Percentiles rank a stretch among this genome's conserved stretches.
Conservation (phyloP, 1,140 invertebrate species). For the Manduca sexta region DNA sequence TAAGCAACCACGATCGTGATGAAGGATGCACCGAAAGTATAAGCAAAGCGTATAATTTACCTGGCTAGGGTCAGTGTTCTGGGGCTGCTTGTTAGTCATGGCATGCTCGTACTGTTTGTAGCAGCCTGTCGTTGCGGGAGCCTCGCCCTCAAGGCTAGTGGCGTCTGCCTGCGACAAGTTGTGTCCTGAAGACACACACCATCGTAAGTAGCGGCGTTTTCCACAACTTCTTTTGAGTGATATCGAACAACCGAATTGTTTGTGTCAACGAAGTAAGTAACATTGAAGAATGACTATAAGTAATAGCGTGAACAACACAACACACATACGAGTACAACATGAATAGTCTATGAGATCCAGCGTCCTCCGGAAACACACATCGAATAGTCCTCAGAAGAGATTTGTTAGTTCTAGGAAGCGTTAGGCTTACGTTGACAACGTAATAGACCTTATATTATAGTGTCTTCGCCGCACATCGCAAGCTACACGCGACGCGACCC, state of each 20-base stretch:
- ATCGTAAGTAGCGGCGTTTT: slow-evolving; percentile 59
- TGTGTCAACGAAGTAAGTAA: slow-evolving; percentile 40
- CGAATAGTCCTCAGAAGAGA: slow-evolving; percentile 55
- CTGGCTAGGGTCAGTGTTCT: slow-evolving; percentile 75
- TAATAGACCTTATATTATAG: slow-evolving; percentile 68
- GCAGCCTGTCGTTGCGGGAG: slow-evolving; percentile 84
- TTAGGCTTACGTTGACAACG: slow-evolving; percentile 70
- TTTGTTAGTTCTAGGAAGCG: slow-evolving; percentile 67
- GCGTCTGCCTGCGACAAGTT: slow-evolving; percentile 92
- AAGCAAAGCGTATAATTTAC: slow-evolving; percentile 48
- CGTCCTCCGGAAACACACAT: slow-evolving; percentile 70
- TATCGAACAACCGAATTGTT: not conserved
- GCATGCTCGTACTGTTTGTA: slow-evolving; percentile 90
- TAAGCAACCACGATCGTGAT: too few species aligned
- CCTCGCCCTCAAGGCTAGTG: slow-evolving; percentile 88
- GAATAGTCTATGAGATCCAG: slow-evolving; percentile 60
- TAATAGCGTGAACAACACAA: slow-evolving; percentile 64
- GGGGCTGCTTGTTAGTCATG: slow-evolving; percentile 77
- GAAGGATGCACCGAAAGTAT: slow-evolving; percentile 23
- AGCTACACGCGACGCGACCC: slow-evolving; percentile 65
- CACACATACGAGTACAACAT: slow-evolving; percentile 68
- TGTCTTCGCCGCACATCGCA: slow-evolving; percentile 70
- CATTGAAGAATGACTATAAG: slow-evolving; percentile 45
- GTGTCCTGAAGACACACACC: slow-evolving; percentile 82
- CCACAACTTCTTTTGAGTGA: slow-evolving; percentile 10